Evolutionary conservation across 2,113 vertebrate genomes (phyloP).

Genomic region (Bufo bufo): DNA sequence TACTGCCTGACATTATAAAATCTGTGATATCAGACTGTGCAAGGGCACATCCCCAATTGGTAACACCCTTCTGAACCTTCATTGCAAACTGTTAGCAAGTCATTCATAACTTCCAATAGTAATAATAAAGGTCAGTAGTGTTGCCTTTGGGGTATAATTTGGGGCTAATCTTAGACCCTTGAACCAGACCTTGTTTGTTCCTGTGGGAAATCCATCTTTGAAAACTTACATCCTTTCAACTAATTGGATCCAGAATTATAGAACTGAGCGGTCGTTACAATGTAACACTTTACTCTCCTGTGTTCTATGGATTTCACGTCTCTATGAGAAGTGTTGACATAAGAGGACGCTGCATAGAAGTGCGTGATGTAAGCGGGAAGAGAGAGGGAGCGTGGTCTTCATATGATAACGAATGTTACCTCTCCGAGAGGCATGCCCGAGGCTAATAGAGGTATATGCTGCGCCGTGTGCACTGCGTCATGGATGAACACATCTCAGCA

Average conservation of each 20-base stretch:
- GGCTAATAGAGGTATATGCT: constrained; percentile 26
- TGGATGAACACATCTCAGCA: constrained; percentile 32
- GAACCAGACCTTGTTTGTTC: neutral
- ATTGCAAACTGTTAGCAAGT: no score
- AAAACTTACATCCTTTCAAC: neutral
- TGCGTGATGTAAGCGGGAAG: neutral
- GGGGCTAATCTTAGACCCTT: neutral
- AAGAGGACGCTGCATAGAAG: neutral
- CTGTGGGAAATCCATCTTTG: no score
- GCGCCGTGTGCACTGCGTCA: constrained; percentile 19
- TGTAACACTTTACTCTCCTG: neutral
- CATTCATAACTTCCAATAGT: no score
- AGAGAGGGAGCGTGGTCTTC: neutral
- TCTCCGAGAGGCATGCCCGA: constrained; percentile 45
- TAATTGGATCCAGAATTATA: neutral
- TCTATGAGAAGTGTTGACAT: neutral
- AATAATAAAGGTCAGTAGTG: no score
- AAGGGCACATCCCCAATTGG: no score
- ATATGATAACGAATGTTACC: constrained; percentile 6
- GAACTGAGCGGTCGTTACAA: neutral
- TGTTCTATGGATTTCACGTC: neutral
- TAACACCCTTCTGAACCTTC: no score
- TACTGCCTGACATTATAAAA: no score
- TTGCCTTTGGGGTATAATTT: neutral
- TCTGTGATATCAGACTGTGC: no score